These are phyloP conservation scores for Drosophila punjabiensis DNA, from an alignment of 1,140 invertebrate species.

Conservation along the genomic window DNA sequence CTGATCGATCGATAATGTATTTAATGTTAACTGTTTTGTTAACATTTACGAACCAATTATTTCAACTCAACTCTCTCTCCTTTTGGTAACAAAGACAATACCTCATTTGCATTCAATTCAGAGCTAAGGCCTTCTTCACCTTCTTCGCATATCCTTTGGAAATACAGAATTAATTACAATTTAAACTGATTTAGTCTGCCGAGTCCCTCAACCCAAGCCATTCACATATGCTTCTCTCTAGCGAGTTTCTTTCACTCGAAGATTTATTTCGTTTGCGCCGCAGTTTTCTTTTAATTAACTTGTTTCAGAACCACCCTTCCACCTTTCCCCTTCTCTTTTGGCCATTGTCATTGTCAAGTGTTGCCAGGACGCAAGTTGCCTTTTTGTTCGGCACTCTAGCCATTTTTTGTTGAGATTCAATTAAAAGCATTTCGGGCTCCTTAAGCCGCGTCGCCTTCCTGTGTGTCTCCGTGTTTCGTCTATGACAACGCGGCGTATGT, in stretches of 20 bases:
- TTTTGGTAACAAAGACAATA: no score
- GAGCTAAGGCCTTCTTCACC: background rate
- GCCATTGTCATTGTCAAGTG: constrained; percentile 79
- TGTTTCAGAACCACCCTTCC: constrained; percentile 44
- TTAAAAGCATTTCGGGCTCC: constrained; percentile 71
- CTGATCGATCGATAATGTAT: background rate
- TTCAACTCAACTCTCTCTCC: background rate
- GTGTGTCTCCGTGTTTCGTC: constrained; percentile 38
- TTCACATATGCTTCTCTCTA: background rate
- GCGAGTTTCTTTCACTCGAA: constrained; percentile 21
- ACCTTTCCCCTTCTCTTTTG: background rate
- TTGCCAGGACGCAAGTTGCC: constrained; percentile 61
- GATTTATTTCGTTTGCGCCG: constrained; percentile 78
- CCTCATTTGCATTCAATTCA: constrained; percentile 8
- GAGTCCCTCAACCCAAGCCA: background rate
- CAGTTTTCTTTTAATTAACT: constrained; percentile 83
- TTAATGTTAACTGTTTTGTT: background rate
- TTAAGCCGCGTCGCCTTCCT: constrained; percentile 37
- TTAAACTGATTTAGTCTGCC: constrained; percentile 60
- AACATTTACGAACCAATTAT: background rate
- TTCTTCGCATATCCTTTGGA: background rate
- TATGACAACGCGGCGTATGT: constrained; percentile 78
- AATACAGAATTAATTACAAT: constrained; percentile 75
- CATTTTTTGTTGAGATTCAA: constrained; percentile 63
- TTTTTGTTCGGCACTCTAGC: constrained; percentile 19